These are phyloP conservation scores for Lithophane socia DNA, from an alignment of 2,888 invertebrate genomes.

Conservation along the genomic window DNA sequence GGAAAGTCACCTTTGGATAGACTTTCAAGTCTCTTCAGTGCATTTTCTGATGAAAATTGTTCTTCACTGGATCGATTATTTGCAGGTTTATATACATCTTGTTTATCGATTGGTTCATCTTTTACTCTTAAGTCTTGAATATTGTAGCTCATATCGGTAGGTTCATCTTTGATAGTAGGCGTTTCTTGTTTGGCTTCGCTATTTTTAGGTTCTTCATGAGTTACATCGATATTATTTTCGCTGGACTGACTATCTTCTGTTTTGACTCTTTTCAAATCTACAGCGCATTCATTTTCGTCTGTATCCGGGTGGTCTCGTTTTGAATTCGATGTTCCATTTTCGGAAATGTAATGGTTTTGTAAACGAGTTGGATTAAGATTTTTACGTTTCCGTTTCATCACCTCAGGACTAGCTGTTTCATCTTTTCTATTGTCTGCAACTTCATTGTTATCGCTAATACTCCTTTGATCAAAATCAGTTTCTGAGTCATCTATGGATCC, in stretches of 20 bases:
- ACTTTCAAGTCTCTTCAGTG: conserved; percentile 94
- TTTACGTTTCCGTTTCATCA: conserved; percentile 96
- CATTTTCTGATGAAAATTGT: conserved; percentile 91
- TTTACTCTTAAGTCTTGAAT: conserved; percentile 83
- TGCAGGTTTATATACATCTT: conserved; percentile 78
- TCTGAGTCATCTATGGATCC: conserved; percentile 86
- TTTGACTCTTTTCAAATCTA: conserved; percentile 85
- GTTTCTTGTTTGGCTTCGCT: conserved; percentile 81
- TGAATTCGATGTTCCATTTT: conserved; percentile 70
- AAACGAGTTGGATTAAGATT: conserved; percentile 96
- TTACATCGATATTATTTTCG: conserved; percentile 57
- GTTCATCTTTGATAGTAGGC: conserved; percentile 77
- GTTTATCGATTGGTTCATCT: conserved; percentile 81
- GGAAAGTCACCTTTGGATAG: conserved; percentile 95
- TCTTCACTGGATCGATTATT: conserved; percentile 69
- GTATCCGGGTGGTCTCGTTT: conserved; percentile 73
- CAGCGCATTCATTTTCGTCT: conserved; percentile 74
- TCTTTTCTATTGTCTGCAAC: conserved; percentile 85
- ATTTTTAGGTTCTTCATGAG: conserved; percentile 66
- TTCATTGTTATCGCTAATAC: conserved; percentile 85
- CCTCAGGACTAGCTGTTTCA: conserved; percentile 88
- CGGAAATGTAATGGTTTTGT: conserved; percentile 84
- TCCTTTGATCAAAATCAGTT: conserved; percentile 86
- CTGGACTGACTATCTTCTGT: conserved; percentile 72
- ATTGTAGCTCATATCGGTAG: conserved; percentile 73